Evolutionary conservation across 2,113 vertebrate species (phyloP).

Genomic region (Laticauda colubrina): DNA sequence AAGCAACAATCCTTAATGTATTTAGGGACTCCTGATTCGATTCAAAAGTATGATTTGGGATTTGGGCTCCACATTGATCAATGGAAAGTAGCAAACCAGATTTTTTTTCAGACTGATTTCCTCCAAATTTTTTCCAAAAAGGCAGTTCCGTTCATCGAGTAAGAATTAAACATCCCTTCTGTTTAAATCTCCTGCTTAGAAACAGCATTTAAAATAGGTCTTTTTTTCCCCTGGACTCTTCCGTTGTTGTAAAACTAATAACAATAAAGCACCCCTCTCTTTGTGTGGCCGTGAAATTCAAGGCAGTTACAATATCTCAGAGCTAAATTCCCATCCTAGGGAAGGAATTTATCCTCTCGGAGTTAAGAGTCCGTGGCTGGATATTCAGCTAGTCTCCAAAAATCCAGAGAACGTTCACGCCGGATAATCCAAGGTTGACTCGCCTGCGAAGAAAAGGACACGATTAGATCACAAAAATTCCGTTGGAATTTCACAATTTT

Average conservation of each 20-base stretch:
- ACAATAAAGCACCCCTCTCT: rapidly evolving
- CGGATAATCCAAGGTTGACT: conserved; percentile 90
- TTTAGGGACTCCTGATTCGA: rapidly evolving
- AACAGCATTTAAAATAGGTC: not conserved
- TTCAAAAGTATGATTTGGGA: not conserved
- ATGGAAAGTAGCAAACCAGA: not conserved
- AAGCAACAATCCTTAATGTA: rapidly evolving
- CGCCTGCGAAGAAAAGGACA: conserved; percentile 71
- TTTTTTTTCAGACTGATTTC: not conserved
- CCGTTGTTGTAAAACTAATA: not conserved
- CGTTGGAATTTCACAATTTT: not conserved
- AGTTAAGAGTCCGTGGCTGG: rapidly evolving
- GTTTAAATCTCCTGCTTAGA: rapidly evolving
- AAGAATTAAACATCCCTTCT: not conserved
- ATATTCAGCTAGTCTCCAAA: conserved; percentile 70
- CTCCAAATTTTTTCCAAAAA: rapidly evolving
- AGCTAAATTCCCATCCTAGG: not conserved
- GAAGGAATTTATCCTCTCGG: rapidly evolving
- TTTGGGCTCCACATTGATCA: too few species aligned
- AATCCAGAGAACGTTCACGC: conserved; percentile 95
- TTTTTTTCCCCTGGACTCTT: not conserved
- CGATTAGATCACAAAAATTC: not conserved
- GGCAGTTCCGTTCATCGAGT: rapidly evolving
- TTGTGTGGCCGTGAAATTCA: rapidly evolving
- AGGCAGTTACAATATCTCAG: not conserved